Conservation (phyloP, 2,113 vertebrate genomes). For the Lepus americanus region DNA sequence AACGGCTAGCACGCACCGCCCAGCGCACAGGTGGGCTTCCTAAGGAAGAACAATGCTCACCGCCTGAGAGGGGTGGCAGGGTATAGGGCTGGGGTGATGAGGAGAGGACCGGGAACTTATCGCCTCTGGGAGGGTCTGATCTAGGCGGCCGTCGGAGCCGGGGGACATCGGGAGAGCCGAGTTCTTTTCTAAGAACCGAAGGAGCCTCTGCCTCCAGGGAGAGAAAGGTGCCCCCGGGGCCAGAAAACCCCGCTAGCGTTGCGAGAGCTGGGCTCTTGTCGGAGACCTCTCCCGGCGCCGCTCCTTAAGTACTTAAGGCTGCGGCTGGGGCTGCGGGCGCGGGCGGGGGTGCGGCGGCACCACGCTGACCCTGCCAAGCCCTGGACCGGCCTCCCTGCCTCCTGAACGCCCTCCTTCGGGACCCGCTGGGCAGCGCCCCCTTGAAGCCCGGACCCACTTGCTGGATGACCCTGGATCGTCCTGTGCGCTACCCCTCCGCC, state of each 20-base stretch:
- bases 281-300: background rate
- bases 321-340: background rate
- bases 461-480: background rate
- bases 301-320: background rate
- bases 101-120: background rate
- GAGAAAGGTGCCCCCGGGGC: background rate
- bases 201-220: background rate
- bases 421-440: background rate
- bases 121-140: background rate
- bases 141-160: too few species aligned
- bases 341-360: too few species aligned
- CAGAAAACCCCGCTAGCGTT: rapidly evolving
- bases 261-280: background rate
- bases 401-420: too few species aligned
- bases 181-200: background rate
- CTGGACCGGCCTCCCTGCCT: rapidly evolving
- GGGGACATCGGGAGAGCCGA: background rate
- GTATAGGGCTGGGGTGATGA: background rate
- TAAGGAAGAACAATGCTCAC: background rate
- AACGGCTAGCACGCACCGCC: background rate
- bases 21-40: background rate
- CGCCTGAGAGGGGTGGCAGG: too few species aligned
- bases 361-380: background rate
- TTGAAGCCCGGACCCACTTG: background rate
- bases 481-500: background rate